These are phyloP conservation scores for Napeogenes inachia DNA, from an alignment of 2,888 invertebrate species.

Conservation along the genomic window DNA sequence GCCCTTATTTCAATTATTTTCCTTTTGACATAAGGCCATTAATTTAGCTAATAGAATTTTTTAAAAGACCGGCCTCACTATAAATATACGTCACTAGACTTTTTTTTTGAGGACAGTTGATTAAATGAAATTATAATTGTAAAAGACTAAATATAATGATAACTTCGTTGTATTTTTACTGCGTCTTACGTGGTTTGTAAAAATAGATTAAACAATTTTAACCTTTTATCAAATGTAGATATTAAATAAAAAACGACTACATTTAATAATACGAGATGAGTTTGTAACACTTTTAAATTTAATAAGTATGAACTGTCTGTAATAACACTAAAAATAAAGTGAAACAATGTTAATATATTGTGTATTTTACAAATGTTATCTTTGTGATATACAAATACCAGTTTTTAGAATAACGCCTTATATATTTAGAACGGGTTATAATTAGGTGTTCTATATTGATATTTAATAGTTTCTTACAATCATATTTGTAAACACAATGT, in stretches of 20 bases:
- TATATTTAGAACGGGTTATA: neutral
- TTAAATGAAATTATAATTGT: neutral
- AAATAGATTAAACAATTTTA: neutral
- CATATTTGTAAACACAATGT: slow-evolving; percentile 1
- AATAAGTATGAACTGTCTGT: neutral
- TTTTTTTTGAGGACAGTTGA: neutral
- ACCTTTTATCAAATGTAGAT: neutral
- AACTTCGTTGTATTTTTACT: neutral
- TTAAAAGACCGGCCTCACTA: too few relatives aligned
- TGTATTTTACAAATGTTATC: neutral
- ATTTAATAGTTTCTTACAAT: neutral
- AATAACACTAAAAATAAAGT: neutral
- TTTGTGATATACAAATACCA: neutral
- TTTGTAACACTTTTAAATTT: neutral
- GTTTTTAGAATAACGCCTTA: neutral
- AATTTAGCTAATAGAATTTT: too few relatives aligned
- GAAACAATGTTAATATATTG: neutral
- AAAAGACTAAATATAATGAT: neutral
- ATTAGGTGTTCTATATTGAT: neutral
- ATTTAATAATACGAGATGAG: neutral
- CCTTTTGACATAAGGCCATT: too few relatives aligned
- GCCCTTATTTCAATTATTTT: too few relatives aligned
- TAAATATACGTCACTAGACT: too few relatives aligned
- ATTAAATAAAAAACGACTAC: neutral
- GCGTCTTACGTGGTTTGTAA: slow-evolving; percentile 2